Base-by-base conservation (phyloP, 2,113 vertebrate genomes). In the Phalacrocorax brasilianus region DNA sequence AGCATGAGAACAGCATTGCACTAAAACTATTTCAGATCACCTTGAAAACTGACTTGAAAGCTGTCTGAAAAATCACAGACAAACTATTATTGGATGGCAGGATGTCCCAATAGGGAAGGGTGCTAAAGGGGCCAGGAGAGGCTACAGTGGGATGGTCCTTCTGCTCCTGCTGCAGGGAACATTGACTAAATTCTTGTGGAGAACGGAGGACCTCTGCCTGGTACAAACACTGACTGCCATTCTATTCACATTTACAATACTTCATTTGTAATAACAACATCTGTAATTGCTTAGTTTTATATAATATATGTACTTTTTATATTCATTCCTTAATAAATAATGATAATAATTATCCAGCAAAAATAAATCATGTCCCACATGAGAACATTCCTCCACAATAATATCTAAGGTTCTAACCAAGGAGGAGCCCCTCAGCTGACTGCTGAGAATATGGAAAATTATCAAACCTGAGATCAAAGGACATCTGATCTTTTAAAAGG, bases 401-500 rank as follows among this genome's bases (percentile, higher is more conserved):
- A 38, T 21, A 87, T 21, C n/a, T 42, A 81, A 71, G 47, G 44
- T 32, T 88, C n/a, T 58, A 87, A 86, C 30, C n/a, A 77, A 75
- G 72, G 32, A 89, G n/a, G 23, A 68, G 23, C 16, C 8, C n/a
- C 26, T 83, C 61, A 78, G 17, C 9, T 67, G 26, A 72, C 22
- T 44, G 18, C 20, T 75, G 30, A 91, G 28, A 81, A 81, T 63
- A 81, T 33, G 28, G 38, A 85, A 95, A 77, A 81, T 78, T 81
- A 91, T 75, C 56, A 95, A 86, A 87, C 32, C 7, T 7, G 2
- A 91, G 73, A 92, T 95, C 86, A 91, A 92, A 93, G 30, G 20
- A 77, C 65, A 95, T 70, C 35, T 74, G 85, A 86, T 89, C 59
- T 95, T 93, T 91, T 78, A 87, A 92, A 96, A 93, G 73, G 68